Base-by-base conservation (phyloP, 1,140 invertebrate species). In the Tetramorium parvispinum region DNA sequence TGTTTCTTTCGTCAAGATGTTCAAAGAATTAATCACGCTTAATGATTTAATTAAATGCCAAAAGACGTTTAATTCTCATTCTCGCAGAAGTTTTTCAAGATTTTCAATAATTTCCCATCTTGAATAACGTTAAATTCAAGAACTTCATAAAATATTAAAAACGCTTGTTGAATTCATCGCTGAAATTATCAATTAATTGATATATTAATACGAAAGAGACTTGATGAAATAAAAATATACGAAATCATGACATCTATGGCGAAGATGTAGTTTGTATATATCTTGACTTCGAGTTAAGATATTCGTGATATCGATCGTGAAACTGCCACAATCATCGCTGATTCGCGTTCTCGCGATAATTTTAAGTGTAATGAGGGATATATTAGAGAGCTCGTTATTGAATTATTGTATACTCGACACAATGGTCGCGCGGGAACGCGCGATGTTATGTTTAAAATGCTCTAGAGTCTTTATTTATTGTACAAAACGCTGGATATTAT, bases 391-490 rank as follows among this genome's bases (percentile, higher is more conserved):
- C 85, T 87, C 85, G 88, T 89, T 90, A 86, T 89, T 90, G 73
- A 91, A 89, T 89, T 88, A 91, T 89, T 76, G 77, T 89, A 91
- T 71, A 89, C 77, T 89, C 75, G 83, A 89, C 71, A 85, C 85
- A 71, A 68, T 27, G 71, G 77, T 87, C 75, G 89, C 85, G 46
- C 88, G 77, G 51, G 66, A 70, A 57, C 68, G 82, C 76, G 83
- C 87, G 85, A 88, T 76, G 88, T 92, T 93, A 86, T 85, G 89
- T 92, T 92, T 91, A 88, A 89, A 91, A 90, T 81, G 89, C 88
- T 92, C 90, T 91, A 92, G 85, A 93, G 88, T 92, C 79, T 93
- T 93, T 93, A 92, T 92, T 93, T 93, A 91, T 92, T 91, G 91
- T 93, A 91, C 91, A 91, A 86, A 91, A 87, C 83, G 87, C 91